phyloP scores from a whole-genome alignment of 2,888 invertebrate genomes.

The Achlya flavicornis region DNA sequence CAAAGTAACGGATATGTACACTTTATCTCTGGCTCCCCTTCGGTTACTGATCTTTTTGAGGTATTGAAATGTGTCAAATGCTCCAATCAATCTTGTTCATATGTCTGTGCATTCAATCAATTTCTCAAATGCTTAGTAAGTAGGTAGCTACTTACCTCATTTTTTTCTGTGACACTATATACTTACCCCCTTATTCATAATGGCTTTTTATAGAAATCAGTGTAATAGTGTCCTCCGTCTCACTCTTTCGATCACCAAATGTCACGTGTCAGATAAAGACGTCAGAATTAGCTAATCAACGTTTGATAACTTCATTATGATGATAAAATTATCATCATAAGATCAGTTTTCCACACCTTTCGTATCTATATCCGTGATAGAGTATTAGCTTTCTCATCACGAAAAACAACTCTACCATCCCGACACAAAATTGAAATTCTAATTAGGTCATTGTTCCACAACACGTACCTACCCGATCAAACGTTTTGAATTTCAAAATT shows the following conservation, averaged over 20 bases:
- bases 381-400: background rate
- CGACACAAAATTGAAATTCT: background rate
- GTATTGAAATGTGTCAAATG: background rate
- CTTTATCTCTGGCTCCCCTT: background rate
- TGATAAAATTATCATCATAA: too few species aligned
- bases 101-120: too few species aligned
- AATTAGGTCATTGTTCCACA: background rate
- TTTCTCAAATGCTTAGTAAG: too few species aligned
- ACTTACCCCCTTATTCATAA: too few species aligned
- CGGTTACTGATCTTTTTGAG: background rate
- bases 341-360: too few species aligned
- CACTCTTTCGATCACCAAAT: too few species aligned
- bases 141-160: background rate
- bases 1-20: slow-evolving; percentile 3
- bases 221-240: too few species aligned
- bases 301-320: too few species aligned
- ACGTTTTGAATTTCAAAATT: background rate
- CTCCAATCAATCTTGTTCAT: background rate
- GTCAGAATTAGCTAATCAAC: too few species aligned
- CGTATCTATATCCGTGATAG: background rate
- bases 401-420: background rate
- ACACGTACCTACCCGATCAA: background rate
- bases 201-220: too few species aligned
- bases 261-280: too few species aligned
- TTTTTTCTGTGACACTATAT: too few species aligned